Evolutionary conservation across 2,797 vertebrate genomes (phyloP).

Genomic region (Lycodopsis pacificus): DNA sequence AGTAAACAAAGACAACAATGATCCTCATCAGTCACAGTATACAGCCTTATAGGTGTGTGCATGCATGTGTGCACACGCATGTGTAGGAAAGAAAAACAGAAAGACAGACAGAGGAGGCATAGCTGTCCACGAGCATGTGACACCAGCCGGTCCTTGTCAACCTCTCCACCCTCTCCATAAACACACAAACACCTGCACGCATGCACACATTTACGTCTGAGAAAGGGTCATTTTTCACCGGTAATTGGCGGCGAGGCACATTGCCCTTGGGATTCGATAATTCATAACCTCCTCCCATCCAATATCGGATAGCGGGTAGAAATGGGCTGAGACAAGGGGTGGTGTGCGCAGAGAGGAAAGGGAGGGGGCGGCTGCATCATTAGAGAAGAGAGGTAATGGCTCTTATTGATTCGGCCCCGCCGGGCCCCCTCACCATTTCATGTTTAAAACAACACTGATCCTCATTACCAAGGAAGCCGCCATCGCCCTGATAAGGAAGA

Average conservation of each 20-base stretch:
- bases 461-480: slow-evolving; percentile 83
- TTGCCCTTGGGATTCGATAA: slow-evolving; percentile 86
- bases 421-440: slow-evolving; percentile 83
- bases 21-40: slow-evolving; percentile 38
- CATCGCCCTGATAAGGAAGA: slow-evolving; percentile 67
- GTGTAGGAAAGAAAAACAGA: slow-evolving; percentile 30
- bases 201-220: slow-evolving; percentile 51
- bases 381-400: slow-evolving; percentile 86
- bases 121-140: slow-evolving; percentile 56
- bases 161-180: slow-evolving; percentile 41
- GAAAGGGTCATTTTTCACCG: slow-evolving; percentile 82
- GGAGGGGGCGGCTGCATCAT: slow-evolving; percentile 75
- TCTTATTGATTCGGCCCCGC: slow-evolving; percentile 84
- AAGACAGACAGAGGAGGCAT: slow-evolving; percentile 21
- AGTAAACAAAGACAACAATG: slow-evolving; percentile 21
- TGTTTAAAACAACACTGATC: slow-evolving; percentile 90
- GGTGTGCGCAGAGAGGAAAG: slow-evolving; percentile 46
- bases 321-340: slow-evolving; percentile 80
- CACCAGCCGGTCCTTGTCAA: slow-evolving; percentile 68
- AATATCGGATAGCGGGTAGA: slow-evolving; percentile 82
- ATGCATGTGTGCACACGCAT: slow-evolving; percentile 7
- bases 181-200: slow-evolving; percentile 42
- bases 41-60: slow-evolving; percentile 6
- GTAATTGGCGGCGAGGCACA: slow-evolving; percentile 82
- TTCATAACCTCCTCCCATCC: slow-evolving; percentile 87